Percentiles rank a stretch among this genome's conserved stretches.
phyloP scores from a whole-genome alignment of 1,140 invertebrate species.

The Diachasmimorpha longicaudata region DNA sequence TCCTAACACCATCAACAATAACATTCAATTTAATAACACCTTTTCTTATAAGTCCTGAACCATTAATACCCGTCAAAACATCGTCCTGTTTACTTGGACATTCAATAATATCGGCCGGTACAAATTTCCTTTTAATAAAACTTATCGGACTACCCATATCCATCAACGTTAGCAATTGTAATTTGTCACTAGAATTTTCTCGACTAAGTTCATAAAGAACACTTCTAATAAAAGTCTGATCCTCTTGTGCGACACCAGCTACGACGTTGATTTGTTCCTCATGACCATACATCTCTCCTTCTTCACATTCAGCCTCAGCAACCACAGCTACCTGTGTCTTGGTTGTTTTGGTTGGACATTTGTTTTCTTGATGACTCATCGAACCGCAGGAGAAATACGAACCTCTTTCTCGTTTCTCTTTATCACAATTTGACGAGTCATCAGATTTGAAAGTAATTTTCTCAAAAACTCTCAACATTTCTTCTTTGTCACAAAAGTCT shows the following conservation, averaged over 20 bases:
- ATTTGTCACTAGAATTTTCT: neutral
- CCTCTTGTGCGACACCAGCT: neutral
- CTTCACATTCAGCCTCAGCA: neutral
- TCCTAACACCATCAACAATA: neutral
- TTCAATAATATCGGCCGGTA: too few relatives aligned
- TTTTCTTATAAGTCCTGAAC: neutral
- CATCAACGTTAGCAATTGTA: conserved; percentile 15
- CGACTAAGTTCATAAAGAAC: conserved; percentile 5
- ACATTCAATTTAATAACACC: neutral
- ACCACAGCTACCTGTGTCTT: conserved; percentile 7
- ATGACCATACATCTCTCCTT: neutral
- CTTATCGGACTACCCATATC: neutral
- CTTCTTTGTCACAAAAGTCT: conserved; percentile 11
- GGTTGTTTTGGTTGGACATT: conserved; percentile 9
- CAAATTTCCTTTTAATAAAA: neutral
- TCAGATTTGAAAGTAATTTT: conserved; percentile 10
- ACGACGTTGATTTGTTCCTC: neutral
- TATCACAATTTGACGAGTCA: conserved; percentile 6
- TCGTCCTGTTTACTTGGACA: too few relatives aligned
- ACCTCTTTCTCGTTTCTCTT: conserved; percentile 23
- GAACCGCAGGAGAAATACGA: conserved; percentile 16
- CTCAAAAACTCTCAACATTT: conserved; percentile 25
- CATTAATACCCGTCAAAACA: neutral
- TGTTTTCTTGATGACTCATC: neutral
- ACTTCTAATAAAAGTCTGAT: conserved; percentile 15